These are phyloP conservation scores for Drosophila rufa DNA, from an alignment of 1,140 invertebrate genomes.

Conservation along the genomic window DNA sequence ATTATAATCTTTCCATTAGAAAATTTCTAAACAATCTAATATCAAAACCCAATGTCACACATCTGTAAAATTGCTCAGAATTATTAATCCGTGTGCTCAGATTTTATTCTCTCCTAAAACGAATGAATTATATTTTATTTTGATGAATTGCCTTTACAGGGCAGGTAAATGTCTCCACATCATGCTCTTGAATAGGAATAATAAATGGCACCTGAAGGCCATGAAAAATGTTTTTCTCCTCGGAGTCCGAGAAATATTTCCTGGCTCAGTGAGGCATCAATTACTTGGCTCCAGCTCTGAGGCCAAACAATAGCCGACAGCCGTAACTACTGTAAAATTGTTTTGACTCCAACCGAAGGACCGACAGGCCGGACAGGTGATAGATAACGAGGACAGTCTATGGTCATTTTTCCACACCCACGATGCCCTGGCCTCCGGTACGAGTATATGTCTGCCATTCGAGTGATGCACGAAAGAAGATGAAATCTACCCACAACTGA, in stretches of 20 bases:
- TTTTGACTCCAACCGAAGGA: slow-evolving; percentile 38
- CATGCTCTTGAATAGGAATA: slow-evolving; percentile 21
- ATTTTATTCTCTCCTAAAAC: not conserved
- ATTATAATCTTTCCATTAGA: too few species aligned
- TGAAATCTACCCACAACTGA: slow-evolving; percentile 60
- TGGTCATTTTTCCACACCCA: slow-evolving; percentile 53
- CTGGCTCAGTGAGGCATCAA: slow-evolving; percentile 42
- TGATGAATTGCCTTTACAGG: not conserved
- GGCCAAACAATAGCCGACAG: slow-evolving; percentile 44
- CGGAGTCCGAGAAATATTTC: slow-evolving; percentile 33
- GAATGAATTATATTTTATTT: not conserved
- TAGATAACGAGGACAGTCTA: slow-evolving; percentile 60
- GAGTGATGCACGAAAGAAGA: slow-evolving; percentile 37
- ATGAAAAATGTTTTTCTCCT: slow-evolving; percentile 30
- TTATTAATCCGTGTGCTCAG: not conserved
- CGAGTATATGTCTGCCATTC: not conserved
- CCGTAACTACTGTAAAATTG: slow-evolving; percentile 57
- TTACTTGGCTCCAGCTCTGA: slow-evolving; percentile 27
- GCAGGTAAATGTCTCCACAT: slow-evolving; percentile 1
- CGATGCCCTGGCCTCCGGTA: not conserved
- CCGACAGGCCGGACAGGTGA: slow-evolving; percentile 53
- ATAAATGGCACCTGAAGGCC: slow-evolving; percentile 17
- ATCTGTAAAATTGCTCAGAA: not conserved
- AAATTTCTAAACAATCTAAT: too few species aligned
- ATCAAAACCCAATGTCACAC: too few species aligned